Conservation (phyloP, 2,113 vertebrate species). For the Salvelinus alpinus region DNA sequence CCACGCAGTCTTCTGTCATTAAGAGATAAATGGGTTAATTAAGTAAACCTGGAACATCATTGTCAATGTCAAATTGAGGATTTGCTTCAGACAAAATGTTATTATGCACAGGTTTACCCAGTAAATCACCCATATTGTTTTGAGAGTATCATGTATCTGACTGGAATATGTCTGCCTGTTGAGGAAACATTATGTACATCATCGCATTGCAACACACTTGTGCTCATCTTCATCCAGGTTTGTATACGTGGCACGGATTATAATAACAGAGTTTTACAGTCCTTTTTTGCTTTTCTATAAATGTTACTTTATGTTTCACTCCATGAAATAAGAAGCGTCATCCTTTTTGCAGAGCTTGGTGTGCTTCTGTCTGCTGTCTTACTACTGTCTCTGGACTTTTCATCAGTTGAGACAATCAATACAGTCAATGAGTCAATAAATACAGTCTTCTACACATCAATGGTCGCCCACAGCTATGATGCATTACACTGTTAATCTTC, state of each 20-base stretch:
- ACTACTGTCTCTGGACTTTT: slow-evolving; percentile 66
- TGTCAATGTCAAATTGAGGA: slow-evolving; percentile 66
- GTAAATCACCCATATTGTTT: background rate
- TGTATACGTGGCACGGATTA: slow-evolving; percentile 22
- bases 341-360: slow-evolving; percentile 35
- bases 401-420: slow-evolving; percentile 75
- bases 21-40: slow-evolving; percentile 72
- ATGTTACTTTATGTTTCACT: slow-evolving; percentile 21
- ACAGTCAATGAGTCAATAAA: slow-evolving; percentile 74
- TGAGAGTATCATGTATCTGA: background rate
- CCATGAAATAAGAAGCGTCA: slow-evolving; percentile 42
- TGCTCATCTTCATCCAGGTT: slow-evolving; percentile 15
- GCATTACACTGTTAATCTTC: slow-evolving; percentile 64
- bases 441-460: slow-evolving; percentile 65
- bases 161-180: background rate
- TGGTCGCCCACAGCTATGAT: slow-evolving; percentile 60
- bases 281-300: slow-evolving; percentile 45
- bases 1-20: slow-evolving; percentile 62
- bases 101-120: slow-evolving; percentile 46
- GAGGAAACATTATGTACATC: background rate
- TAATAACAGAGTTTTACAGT: slow-evolving; percentile 57
- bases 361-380: slow-evolving; percentile 56
- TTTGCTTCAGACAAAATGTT: slow-evolving; percentile 54
- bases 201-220: background rate
- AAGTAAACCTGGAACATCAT: slow-evolving; percentile 66